Conservation (phyloP, 2,113 vertebrate genomes). For the Sula dactylatra region DNA sequence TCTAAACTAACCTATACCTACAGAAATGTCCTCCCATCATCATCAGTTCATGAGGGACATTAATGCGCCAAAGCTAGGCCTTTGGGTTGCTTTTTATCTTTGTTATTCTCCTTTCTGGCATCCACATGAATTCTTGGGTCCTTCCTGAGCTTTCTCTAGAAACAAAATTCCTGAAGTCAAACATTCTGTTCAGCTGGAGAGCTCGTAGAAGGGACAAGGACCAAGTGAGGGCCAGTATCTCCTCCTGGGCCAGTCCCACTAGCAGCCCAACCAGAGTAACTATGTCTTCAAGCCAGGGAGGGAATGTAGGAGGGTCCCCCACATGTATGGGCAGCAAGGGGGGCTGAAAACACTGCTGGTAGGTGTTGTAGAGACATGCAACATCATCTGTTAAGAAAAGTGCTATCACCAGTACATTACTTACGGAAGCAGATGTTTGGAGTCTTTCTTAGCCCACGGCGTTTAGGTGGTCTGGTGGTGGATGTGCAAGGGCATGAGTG, state of each 20-base stretch:
- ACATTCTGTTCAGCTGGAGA: not conserved
- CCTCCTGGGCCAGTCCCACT: not conserved
- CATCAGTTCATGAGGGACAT: not conserved
- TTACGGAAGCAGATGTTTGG: not conserved
- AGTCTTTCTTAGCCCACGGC: fast-evolving
- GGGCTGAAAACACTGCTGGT: not conserved
- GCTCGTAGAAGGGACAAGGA: not conserved
- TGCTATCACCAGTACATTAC: not conserved
- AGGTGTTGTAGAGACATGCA: not conserved
- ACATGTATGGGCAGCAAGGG: not conserved
- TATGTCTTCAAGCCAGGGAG: not conserved
- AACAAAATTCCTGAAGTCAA: not conserved
- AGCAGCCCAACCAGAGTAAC: not conserved
- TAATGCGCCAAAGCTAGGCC: not conserved
- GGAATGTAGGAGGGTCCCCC: not conserved
- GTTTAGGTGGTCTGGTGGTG: not conserved
- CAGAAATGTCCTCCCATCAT: not conserved
- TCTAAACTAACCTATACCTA: not conserved
- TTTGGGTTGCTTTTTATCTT: not conserved
- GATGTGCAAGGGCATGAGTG: fast-evolving
- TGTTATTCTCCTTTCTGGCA: not conserved
- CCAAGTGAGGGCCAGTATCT: not conserved
- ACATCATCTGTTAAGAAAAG: not conserved
- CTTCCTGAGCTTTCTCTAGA: not conserved
- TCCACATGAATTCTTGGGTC: not conserved